Evolutionary conservation across 2,113 vertebrate genomes (phyloP), one percentile per base, ranked within the genome.

Genomic region (Gallinago media): DNA sequence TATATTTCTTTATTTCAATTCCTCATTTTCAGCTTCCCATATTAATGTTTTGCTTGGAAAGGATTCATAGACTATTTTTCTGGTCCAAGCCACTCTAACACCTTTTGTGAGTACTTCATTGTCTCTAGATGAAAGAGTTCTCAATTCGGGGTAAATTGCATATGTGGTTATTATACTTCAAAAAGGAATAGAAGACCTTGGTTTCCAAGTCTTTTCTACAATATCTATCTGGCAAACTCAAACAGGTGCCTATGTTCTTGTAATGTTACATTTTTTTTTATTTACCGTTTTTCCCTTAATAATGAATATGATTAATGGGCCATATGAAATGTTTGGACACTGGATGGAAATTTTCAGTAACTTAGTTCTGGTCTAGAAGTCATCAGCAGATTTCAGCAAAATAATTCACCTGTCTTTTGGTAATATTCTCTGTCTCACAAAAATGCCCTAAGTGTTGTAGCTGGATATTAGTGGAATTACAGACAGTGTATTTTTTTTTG

Each of bases 81-180:
- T 84, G 17, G 26, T 82, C 32, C 26, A 72, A 59, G 10, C 8
- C 22, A 50, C 8, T 50, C 21, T 20, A 77, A 58, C 55, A 52
- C 14, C 20, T 2, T 6, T 8, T 59, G 25, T 36, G 40, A 88
- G 3, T 38, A 38, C 8, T 15, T 40, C 32, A 27, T 34, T 0
- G 0, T 44, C 8, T 29, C 34, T 27, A 63, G 5, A 46, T 29
- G 15, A 62, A 19, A 31, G 1, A 66, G 10, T 38, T 88, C 9
- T 46, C 10, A n/a, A 25, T 10, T 40, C 22, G 20, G 31, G 71
- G 29, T 7, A 81, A 95, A 50, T n/a, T 49, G 20, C 11, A 3
- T 2, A 3, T 52, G 8, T 31, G 15, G 6, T n/a, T 92, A 71
- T 54, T 56, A 36, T 31, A 36, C 6, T 46, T 63, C 23, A 22